Base-by-base conservation (phyloP, 2,888 invertebrate genomes). In the Pristionchus mayeri region DNA sequence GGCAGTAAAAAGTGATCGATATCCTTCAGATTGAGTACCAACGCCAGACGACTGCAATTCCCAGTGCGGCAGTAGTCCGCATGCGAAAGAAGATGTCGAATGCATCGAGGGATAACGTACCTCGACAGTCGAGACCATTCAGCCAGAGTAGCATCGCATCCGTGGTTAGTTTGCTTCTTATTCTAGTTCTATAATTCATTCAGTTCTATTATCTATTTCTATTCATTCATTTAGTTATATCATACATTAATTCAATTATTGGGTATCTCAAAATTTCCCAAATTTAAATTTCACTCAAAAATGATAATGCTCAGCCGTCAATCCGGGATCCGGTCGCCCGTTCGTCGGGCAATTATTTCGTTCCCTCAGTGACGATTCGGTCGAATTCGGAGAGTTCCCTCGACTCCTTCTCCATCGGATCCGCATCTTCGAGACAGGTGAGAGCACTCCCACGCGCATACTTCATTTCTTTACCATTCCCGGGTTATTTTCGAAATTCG, bases 331-430 rank as follows among this genome's bases (percentile, higher is more conserved):
- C 40, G 0, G 40, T n/a, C 24, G 37, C n/a, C 13, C 71, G 71
- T n/a, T 27, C 40, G 1, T 71, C 71, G 21, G 40, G 71, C 71
- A 71, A 71, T 16, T 40, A 71, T 40, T 71, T 71, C 24, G 40
- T 71, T 44, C 71, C 71, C 1, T 71, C 71, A 7, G 40, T 71
- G 2, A 71, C 71, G 7, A 71, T 71, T n/a, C 71, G 71, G n/a
- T 71, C 71, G 7, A 71, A 71, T 24, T 71, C 71, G 40, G 71
- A 71, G 40, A 71, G 71, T 34, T 71, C 71, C 9, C 40, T 71
- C 30, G 71, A 24, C 37, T 71, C 71, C 0, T 71, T 71, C 71
- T 71, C 71, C 0, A 44, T 71, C 24, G 40, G 40, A 71, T 71
- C 71, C 24, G 40, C 21, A 3, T 44, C 40, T 11, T 71, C 71